These are phyloP conservation scores for Danio rerio DNA, from an alignment of 2,113 vertebrate genomes.

Conservation along the genomic window DNA sequence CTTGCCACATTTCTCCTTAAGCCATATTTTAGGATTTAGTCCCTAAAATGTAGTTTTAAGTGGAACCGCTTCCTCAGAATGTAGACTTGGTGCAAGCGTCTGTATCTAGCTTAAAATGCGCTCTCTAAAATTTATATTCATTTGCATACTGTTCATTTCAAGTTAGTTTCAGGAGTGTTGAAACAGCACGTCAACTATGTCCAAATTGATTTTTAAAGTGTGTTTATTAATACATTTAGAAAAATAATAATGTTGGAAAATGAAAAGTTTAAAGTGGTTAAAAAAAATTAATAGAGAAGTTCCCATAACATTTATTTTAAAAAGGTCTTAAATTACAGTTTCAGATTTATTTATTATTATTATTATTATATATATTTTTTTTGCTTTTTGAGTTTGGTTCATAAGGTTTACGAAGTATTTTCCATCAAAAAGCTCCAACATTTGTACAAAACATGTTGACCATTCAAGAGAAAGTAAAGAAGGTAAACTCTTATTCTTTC, in stretches of 20 bases:
- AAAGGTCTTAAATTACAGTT: no score
- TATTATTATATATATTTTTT: no score
- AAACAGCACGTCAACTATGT: not conserved
- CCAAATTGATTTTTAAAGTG: not conserved
- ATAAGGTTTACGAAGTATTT: no score
- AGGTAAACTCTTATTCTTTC: no score
- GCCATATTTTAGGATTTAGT: not conserved
- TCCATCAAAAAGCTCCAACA: no score
- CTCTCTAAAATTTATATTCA: not conserved
- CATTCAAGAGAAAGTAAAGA: no score
- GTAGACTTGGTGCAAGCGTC: not conserved
- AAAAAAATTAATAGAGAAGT: not conserved
- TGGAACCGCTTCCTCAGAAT: not conserved
- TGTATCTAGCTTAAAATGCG: not conserved
- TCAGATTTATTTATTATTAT: no score
- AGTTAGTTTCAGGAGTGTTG: not conserved
- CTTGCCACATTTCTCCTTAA: not conserved
- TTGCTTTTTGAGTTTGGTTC: no score
- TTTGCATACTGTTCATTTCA: not conserved
- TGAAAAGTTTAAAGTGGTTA: not conserved
- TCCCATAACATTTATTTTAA: no score
- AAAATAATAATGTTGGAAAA: not conserved
- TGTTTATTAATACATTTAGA: not conserved
- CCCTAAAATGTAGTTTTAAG: not conserved
- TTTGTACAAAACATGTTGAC: no score